Conservation (phyloP, 2,888 invertebrate species). For the Amphipoea lucens region DNA sequence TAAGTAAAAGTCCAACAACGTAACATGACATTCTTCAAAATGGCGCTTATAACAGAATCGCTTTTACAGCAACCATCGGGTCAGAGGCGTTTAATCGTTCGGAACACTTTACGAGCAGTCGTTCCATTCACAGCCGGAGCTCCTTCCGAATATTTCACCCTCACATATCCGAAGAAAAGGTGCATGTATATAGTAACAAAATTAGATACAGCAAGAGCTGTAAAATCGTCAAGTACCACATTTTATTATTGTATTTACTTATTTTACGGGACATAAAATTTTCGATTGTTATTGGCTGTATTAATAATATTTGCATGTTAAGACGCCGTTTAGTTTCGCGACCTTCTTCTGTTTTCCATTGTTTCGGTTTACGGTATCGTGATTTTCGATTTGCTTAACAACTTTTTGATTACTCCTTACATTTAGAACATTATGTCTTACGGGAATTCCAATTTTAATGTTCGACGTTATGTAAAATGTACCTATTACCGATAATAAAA, state of each 20-base stretch:
- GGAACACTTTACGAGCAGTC: slow-evolving; percentile 81
- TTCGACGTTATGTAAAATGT: slow-evolving; percentile 51
- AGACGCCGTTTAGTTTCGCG: slow-evolving; percentile 62
- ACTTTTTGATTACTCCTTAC: slow-evolving; percentile 65
- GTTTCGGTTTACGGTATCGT: slow-evolving; percentile 44
- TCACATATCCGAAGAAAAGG: slow-evolving; percentile 61
- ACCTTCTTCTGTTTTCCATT: slow-evolving; percentile 49
- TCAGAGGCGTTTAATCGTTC: slow-evolving; percentile 81
- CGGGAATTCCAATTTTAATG: slow-evolving; percentile 55
- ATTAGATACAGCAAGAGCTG: slow-evolving; percentile 70
- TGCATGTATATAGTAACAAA: slow-evolving; percentile 67
- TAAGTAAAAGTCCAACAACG: slow-evolving; percentile 36
- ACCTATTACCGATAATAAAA: slow-evolving; percentile 49
- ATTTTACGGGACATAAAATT: slow-evolving; percentile 78
- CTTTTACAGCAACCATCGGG: slow-evolving; percentile 70
- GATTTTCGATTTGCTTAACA: slow-evolving; percentile 60
- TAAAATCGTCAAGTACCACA: slow-evolving; percentile 53
- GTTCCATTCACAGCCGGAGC: slow-evolving; percentile 70
- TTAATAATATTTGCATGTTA: slow-evolving; percentile 72
- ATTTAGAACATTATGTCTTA: slow-evolving; percentile 49
- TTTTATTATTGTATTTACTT: slow-evolving; percentile 66
- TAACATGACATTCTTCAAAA: slow-evolving; percentile 63
- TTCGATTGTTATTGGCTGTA: slow-evolving; percentile 71
- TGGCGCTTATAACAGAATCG: slow-evolving; percentile 71
- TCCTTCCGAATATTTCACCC: slow-evolving; percentile 66